Conservation (phyloP, 2,113 vertebrate species). For the Bagarius yarrelli region DNA sequence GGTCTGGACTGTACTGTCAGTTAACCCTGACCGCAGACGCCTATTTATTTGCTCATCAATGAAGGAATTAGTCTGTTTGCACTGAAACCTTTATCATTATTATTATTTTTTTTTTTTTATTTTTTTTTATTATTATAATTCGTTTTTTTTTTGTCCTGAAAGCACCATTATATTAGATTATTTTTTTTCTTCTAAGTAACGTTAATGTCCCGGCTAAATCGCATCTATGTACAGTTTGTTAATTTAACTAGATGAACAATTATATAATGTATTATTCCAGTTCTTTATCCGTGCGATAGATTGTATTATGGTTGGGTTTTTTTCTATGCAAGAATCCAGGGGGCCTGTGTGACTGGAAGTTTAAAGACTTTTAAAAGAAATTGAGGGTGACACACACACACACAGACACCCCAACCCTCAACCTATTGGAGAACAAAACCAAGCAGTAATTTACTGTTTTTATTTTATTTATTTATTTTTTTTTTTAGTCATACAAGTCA, state of each 20-base stretch:
- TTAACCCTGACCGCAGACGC: conserved; percentile 23
- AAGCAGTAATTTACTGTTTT: conserved; percentile 34
- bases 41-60: conserved; percentile 36
- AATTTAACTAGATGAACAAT: conserved; percentile 70
- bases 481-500: neutral
- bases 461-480: conserved; percentile 1
- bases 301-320: conserved; percentile 68
- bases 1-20: neutral
- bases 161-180: conserved; percentile 51
- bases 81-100: conserved; percentile 52
- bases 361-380: conserved; percentile 26
- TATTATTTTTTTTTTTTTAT: neutral
- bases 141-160: conserved; percentile 36
- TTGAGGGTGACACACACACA: neutral
- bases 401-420: too few relatives aligned
- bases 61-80: conserved; percentile 57
- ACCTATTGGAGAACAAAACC: conserved; percentile 27
- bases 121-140: neutral
- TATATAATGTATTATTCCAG: conserved; percentile 61
- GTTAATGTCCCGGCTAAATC: conserved; percentile 22
- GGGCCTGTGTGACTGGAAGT: conserved; percentile 72
- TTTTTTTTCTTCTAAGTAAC: conserved; percentile 45
- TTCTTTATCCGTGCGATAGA: conserved; percentile 56
- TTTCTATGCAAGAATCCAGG: conserved; percentile 66
- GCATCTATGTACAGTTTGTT: conserved; percentile 71